Conservation (phyloP, 1,140 invertebrate species). For the Zaprionus ghesquierei region DNA sequence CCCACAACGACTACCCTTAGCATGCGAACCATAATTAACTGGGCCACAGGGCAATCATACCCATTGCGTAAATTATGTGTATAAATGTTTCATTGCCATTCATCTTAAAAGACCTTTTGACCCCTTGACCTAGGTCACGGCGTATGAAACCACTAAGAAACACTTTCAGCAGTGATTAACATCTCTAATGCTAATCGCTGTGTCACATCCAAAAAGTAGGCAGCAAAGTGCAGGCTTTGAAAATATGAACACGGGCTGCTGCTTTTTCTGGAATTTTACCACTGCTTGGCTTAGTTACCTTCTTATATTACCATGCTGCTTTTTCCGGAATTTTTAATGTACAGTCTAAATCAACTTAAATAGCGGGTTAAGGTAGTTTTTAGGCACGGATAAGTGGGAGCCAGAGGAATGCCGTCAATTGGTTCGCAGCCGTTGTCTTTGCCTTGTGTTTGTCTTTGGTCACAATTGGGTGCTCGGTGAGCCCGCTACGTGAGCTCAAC, state of each 20-base stretch:
- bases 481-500: slow-evolving; percentile 46
- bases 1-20: background rate
- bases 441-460: slow-evolving; percentile 64
- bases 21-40: background rate
- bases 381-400: background rate
- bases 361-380: background rate
- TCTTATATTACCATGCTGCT: slow-evolving; percentile 19
- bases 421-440: slow-evolving; percentile 19
- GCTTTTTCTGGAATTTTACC: slow-evolving; percentile 7
- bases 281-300: slow-evolving; percentile 46
- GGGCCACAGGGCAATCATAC: no score
- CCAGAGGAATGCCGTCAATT: slow-evolving; percentile 45
- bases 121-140: no score
- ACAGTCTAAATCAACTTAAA: slow-evolving; percentile 57
- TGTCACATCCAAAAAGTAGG: slow-evolving; percentile 45
- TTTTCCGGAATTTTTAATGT: slow-evolving; percentile 50
- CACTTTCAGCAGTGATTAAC: background rate
- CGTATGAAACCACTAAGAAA: background rate
- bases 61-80: no score
- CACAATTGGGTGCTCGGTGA: slow-evolving; percentile 52
- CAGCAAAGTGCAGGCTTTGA: slow-evolving; percentile 46
- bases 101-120: background rate
- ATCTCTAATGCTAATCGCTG: slow-evolving; percentile 8
- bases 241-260: slow-evolving; percentile 36
- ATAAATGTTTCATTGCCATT: background rate